Conservation (phyloP, 64 coral and sea anemone species). For the Pocillopora verrucosa region DNA sequence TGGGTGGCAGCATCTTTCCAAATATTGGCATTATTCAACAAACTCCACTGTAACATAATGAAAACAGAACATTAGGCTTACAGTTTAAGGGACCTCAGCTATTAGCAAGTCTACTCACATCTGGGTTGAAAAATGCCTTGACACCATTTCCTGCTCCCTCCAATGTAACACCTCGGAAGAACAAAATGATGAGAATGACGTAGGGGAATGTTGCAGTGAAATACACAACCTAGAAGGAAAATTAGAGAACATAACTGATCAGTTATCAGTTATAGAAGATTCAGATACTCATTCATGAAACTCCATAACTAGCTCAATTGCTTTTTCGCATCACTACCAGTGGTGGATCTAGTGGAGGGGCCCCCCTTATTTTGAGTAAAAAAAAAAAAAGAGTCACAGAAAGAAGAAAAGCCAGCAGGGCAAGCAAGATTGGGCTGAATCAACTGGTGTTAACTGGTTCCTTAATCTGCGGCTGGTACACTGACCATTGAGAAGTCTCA, state of each 20-base stretch:
- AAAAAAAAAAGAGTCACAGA: too few species aligned
- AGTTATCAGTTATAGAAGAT: background rate
- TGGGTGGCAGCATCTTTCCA: slow-evolving; percentile 94
- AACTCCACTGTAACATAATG: slow-evolving; percentile 56
- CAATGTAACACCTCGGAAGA: slow-evolving; percentile 89
- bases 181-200: slow-evolving; percentile 82
- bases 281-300: background rate
- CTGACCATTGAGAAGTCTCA: too few species aligned
- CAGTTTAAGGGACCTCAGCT: background rate
- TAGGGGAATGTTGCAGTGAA: slow-evolving; percentile 94
- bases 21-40: slow-evolving; percentile 75
- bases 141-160: slow-evolving; percentile 92
- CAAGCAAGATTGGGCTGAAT: too few species aligned
- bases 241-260: background rate
- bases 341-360: too few species aligned
- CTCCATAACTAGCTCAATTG: background rate
- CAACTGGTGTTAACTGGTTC: too few species aligned
- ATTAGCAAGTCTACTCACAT: slow-evolving; percentile 46
- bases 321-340: too few species aligned
- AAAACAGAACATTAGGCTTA: background rate
- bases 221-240: slow-evolving; percentile 76
- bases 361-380: too few species aligned
- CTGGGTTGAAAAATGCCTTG: slow-evolving; percentile 78
- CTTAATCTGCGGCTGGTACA: too few species aligned
- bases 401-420: too few species aligned